Evolutionary conservation across 2,888 invertebrate species (phyloP).

Genomic region (Cepaea hortensis): DNA sequence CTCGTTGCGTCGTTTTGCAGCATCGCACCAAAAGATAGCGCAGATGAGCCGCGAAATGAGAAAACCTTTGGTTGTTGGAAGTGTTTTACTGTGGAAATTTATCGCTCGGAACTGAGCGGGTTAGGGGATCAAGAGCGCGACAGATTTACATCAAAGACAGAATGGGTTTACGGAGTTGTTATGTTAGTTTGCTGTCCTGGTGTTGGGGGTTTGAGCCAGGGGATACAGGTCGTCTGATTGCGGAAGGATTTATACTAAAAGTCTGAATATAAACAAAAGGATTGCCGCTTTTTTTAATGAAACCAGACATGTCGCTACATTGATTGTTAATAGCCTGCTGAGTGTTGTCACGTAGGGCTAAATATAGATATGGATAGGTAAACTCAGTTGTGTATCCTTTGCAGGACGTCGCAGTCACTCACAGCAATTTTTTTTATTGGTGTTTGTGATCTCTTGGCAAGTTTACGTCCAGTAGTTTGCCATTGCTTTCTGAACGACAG

Average conservation of each 20-base stretch:
- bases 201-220: background rate
- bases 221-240: background rate
- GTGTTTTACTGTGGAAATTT: constrained; percentile 27
- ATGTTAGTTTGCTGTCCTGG: constrained; percentile 9
- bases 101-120: constrained; percentile 1
- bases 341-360: too few species aligned
- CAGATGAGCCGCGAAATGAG: constrained; percentile 30
- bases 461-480: too few species aligned
- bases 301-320: background rate
- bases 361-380: too few species aligned
- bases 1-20: background rate
- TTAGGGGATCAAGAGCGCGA: background rate
- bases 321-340: background rate
- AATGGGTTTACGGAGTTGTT: constrained; percentile 20
- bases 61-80: constrained; percentile 25
- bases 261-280: background rate
- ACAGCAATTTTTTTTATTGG: too few species aligned
- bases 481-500: too few species aligned
- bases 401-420: too few species aligned
- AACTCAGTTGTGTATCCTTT: too few species aligned
- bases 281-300: background rate
- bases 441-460: too few species aligned
- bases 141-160: constrained; percentile 25
- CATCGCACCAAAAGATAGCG: constrained; percentile 28
- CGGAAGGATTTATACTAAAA: constrained; percentile 6